Percentiles rank a stretch among this genome's conserved stretches.
These are phyloP conservation scores for Argyresthia albistria DNA, from an alignment of 2,888 invertebrate genomes.

Conservation along the genomic window DNA sequence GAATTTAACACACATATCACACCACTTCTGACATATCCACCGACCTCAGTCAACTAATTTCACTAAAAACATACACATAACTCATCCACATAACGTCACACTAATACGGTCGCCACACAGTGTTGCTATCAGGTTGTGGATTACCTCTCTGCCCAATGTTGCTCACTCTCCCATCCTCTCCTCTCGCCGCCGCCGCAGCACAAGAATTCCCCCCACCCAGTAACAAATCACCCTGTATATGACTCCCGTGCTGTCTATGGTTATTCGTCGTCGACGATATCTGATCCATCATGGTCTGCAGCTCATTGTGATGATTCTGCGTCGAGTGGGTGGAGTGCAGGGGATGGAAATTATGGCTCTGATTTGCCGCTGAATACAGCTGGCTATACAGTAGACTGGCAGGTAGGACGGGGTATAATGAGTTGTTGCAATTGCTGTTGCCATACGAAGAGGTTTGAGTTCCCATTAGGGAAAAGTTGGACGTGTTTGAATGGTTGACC, in stretches of 20 bases:
- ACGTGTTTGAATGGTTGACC: constrained; percentile 72
- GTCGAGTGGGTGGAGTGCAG: constrained; percentile 77
- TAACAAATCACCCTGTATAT: constrained; percentile 57
- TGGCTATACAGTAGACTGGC: constrained; percentile 88
- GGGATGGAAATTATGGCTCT: constrained; percentile 80
- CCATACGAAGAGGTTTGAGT: constrained; percentile 74
- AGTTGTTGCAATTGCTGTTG: constrained; percentile 78
- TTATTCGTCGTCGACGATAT: constrained; percentile 77
- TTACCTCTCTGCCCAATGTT: constrained; percentile 72
- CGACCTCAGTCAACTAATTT: background rate
- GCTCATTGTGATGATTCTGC: constrained; percentile 77
- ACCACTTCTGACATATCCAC: background rate
- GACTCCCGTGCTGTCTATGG: constrained; percentile 56
- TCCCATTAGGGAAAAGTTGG: constrained; percentile 77
- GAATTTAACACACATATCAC: background rate
- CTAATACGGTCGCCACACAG: constrained; percentile 86
- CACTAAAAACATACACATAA: background rate
- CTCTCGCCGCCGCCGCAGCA: constrained; percentile 69
- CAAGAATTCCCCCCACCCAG: constrained; percentile 72
- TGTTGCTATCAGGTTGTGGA: constrained; percentile 75
- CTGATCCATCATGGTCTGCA: constrained; percentile 85
- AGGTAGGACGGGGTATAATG: constrained; percentile 83
- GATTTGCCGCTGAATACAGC: constrained; percentile 84
- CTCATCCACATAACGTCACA: constrained; percentile 15
- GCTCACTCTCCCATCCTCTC: constrained; percentile 72